Evolutionary conservation across 2,113 vertebrate species (phyloP), one percentile per base, ranked within the genome.

Genomic region (Murina feae): DNA sequence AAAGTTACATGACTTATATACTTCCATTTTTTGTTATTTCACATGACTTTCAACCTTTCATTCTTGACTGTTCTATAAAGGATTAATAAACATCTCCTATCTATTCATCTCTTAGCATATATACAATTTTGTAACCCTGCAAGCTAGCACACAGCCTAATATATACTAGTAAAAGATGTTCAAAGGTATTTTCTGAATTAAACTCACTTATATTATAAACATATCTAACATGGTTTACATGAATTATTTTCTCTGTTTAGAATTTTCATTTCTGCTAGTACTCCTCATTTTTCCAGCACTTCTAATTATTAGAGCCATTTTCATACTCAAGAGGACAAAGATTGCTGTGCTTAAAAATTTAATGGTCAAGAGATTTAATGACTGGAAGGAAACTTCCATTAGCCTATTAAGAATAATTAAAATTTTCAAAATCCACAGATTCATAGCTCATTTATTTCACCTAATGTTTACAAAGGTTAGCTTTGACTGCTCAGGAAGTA

Each of bases 231-330:
- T 55, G 30, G 7, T 20, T 90, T 74, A 75, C 5, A 60, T 21
- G 30, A 90, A 85, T 86, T 78, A 66, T 49, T 89, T 37, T 88
- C 83, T 30, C 16, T 68, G 3, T 53, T 94, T 58, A 17, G 0
- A 74, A 86, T 94, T 95, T 81, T 66, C 10, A 87, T 44, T 47
- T 85, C 28, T 86, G 84, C 92, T 58, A 68, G 13, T 49, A 93
- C 37, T 84, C 32, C 21, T 80, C 35, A 79, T 94, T 84, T 55
- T 65, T 1, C 5, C 55, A 58, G 1, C 51, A 58, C 2, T 90
- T 81, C 8, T 49, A 79, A 58, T 66, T 92, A 16, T 14, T 28
- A 20, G 74, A 94, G 49, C 71, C 79, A 95, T 60, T 28, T 92
- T 66, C 53, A 47, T 51, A 20, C 2, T 84, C 49, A 51, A 68